Base-by-base conservation (phyloP, 2,113 vertebrate species). In the Hydropotes inermis region DNA sequence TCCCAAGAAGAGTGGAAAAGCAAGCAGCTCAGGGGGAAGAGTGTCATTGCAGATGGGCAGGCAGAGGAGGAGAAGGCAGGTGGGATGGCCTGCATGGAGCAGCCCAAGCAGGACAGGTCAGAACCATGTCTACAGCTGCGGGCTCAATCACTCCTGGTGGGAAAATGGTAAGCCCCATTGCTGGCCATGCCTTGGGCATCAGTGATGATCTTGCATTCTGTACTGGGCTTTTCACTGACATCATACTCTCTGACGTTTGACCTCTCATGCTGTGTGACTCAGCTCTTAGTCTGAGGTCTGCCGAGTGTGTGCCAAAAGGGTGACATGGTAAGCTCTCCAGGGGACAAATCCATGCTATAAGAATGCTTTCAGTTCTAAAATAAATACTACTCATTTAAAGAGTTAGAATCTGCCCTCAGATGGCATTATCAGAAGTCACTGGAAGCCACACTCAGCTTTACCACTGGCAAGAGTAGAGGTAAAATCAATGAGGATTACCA, bases 401-500 rank as follows among this genome's bases (percentile, higher is more conserved):
- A 96, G 30, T 70, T 7, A 19, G 6, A 78, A 27, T 96, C 50
- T 92, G 36, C 45, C 61, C 47, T 84, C 14, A 52, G 28, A 57
- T 91, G 27, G 33, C 30, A 87, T 88, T 89, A 43, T 61, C 39
- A 91, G 55, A 91, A 93, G 55, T 43, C 83, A 50, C 7, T 50
- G 33, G n/a, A 81, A 84, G 17, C 5, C 93, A 70, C 67, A 58
- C 52, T 64, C 14, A 91, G 43, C 33, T 96, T 85, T 67, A 36
- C 33, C 58, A 5, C n/a, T 76, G 25, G 36, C 28, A 91, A 82
- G 13, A 84, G 78, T 78, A 54, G 70, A 95, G 89, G 28, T 43
- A 58, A 94, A 95, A 87, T 90, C 83, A 83, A n/a, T 21, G 16
- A 67, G n/a, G 15, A 10, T 93, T 82, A 54, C 58, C 54, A 58